Evolutionary conservation across 2,888 invertebrate genomes (phyloP).

Genomic region (Blastobasis adustella): DNA sequence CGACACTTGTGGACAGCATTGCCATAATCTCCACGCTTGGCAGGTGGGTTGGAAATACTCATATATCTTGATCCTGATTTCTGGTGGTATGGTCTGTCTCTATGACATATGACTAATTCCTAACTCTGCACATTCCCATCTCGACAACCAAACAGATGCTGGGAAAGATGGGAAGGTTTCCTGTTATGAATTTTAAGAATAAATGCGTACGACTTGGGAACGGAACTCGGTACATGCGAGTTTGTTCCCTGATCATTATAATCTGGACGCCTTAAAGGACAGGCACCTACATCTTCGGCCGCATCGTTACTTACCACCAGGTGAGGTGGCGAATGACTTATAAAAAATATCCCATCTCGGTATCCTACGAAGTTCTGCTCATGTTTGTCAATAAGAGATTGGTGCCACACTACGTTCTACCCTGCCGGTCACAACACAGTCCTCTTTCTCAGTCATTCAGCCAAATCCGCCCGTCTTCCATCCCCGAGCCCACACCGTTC

Average conservation of each 20-base stretch:
- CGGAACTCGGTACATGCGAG: not conserved
- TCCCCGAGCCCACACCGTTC: constrained; percentile 33
- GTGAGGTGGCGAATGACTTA: not conserved
- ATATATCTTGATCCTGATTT: too few relatives aligned
- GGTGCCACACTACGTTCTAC: not conserved
- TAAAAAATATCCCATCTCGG: not conserved
- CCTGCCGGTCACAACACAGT: too few relatives aligned
- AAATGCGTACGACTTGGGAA: not conserved
- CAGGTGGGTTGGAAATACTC: too few relatives aligned
- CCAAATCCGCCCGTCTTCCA: constrained; percentile 23
- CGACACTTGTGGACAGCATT: too few relatives aligned
- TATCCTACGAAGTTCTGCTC: not conserved
- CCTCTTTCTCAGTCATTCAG: too few relatives aligned
- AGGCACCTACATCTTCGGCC: not conserved
- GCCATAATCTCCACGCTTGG: too few relatives aligned
- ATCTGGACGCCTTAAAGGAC: not conserved
- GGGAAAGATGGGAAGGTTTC: not conserved
- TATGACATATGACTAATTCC: not conserved
- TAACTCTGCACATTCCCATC: not conserved
- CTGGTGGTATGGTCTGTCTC: not conserved
- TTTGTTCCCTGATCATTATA: not conserved
- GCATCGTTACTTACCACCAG: not conserved
- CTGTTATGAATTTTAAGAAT: too few relatives aligned
- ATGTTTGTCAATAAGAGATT: not conserved
- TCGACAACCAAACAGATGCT: not conserved